These are phyloP conservation scores for Falco novaeseelandiae DNA, from an alignment of 2,797 vertebrate species.

Conservation along the genomic window DNA sequence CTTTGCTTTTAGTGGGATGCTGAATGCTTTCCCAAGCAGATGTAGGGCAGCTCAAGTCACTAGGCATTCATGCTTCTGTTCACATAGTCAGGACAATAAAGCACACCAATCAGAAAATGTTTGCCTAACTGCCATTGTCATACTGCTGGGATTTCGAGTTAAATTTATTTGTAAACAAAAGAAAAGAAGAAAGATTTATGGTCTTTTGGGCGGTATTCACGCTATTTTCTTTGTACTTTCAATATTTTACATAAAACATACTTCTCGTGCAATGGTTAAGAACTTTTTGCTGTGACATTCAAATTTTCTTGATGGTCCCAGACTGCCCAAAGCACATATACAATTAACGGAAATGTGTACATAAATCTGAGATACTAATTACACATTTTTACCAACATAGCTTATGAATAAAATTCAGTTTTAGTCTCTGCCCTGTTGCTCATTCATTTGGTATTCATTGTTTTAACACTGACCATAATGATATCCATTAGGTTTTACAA, in stretches of 20 bases:
- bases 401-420: constrained; percentile 38
- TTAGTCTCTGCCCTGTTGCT: constrained; percentile 46
- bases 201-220: neutral
- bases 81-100: neutral
- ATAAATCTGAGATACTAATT: constrained; percentile 11
- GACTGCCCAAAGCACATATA: neutral
- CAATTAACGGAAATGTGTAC: neutral
- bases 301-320: neutral
- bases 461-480: constrained; percentile 65
- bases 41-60: neutral
- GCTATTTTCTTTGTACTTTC: neutral
- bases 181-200: neutral
- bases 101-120: neutral
- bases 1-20: neutral
- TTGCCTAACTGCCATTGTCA: neutral
- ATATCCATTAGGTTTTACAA: constrained; percentile 63
- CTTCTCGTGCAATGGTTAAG: neutral
- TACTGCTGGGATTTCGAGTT: neutral
- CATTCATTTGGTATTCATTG: constrained; percentile 55
- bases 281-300: neutral
- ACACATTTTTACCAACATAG: neutral
- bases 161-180: neutral
- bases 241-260: neutral
- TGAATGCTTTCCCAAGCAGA: neutral
- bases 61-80: neutral